Evolutionary conservation across 2,113 vertebrate species (phyloP), one percentile per base, ranked within the genome.

Genomic region (Barnardius zonarius): DNA sequence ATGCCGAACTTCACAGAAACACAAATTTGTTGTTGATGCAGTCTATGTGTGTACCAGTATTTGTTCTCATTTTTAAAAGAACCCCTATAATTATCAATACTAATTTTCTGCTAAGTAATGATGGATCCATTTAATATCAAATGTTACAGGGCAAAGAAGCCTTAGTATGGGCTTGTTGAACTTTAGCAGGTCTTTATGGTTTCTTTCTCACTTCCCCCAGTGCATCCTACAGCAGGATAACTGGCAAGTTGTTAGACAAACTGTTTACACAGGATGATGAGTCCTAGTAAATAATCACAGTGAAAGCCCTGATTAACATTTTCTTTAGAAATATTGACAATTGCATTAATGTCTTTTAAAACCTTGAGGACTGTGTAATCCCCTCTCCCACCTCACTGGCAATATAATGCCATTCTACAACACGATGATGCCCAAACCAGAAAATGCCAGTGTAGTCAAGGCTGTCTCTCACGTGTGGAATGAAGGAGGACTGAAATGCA

Each of bases 41-140:
- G 55, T 92, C 86, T 67, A 33, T 54, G n/a, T 48, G 28, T 28
- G 18, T 17, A 27, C 49, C 86, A 39, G 10, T 4, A 54, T 61
- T 61, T 63, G 11, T 69, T 78, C 49, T 59, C 18, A 3, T 67
- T 77, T 76, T 69, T n/a, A 7, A 73, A 33, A 74, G 94, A 86
- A 35, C 5, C 11, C 13, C 35, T 63, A 31, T 20, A 48, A 75
- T 64, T 43, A 20, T 20, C 49, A 78, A n/a, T 67, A 74, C 27
- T 62, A 55, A 44, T 81, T 95, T 95, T 83, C 63, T 79, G 17
- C 51, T 91, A 75, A 91, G 49, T 37, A 51, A 80, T 84, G 61
- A 75, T 23, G 11, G 67, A 88, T 70, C 64, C 51, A 43, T 70
- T 83, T 88, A 64, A 27, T 55, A 64, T 28, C 20, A 67, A 63